These are phyloP conservation scores for Gavialis gangeticus DNA, from an alignment of 2,113 vertebrate species.

Conservation along the genomic window DNA sequence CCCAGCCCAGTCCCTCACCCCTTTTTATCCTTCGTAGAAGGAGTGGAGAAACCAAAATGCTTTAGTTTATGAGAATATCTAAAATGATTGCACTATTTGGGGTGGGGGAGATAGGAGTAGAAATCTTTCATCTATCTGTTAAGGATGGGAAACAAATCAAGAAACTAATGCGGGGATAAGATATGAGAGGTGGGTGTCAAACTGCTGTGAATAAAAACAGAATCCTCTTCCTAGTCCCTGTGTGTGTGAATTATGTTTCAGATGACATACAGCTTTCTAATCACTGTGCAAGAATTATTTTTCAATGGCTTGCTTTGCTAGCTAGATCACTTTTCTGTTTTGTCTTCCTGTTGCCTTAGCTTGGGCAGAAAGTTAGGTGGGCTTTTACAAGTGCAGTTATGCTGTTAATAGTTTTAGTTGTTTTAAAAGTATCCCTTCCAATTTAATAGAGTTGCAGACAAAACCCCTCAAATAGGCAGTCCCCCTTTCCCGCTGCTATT, in stretches of 20 bases:
- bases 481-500: background rate
- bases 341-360: background rate
- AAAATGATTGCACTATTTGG: background rate
- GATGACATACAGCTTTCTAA: background rate
- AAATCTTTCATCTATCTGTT: background rate
- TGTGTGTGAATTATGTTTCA: background rate
- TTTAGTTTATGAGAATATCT: background rate
- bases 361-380: background rate
- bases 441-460: background rate
- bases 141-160: background rate
- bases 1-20: background rate
- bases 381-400: background rate
- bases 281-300: background rate
- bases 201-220: background rate
- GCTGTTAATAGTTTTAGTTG: background rate
- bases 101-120: background rate
- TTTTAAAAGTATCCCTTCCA: background rate
- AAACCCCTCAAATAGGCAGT: background rate
- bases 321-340: background rate
- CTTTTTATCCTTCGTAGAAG: background rate
- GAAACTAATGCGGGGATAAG: background rate
- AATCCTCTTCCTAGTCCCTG: background rate
- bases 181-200: background rate
- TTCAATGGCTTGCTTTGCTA: slow-evolving; percentile 36
- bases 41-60: background rate